phyloP scores from a whole-genome alignment of 2,113 vertebrate species.

The Procapra przewalskii region DNA sequence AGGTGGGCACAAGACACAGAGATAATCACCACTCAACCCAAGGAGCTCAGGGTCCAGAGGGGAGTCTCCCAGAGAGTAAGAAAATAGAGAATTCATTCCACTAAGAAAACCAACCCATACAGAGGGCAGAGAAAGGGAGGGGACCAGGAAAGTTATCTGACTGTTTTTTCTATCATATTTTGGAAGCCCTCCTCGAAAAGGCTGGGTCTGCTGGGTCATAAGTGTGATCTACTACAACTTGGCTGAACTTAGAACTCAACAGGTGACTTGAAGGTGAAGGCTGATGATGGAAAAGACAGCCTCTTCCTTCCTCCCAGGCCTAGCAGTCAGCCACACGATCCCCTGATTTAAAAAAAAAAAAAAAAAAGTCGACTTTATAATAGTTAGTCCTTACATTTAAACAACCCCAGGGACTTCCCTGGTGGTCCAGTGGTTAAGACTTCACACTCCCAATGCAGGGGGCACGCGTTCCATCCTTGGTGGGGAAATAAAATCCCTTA shows the following conservation, averaged over 20 bases:
- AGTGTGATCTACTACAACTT: constrained; percentile 10
- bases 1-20: not conserved
- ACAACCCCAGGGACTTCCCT: not conserved
- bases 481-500: not conserved
- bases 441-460: not conserved
- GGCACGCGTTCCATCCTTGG: not conserved
- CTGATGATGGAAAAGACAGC: constrained; percentile 3
- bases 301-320: constrained; percentile 35
- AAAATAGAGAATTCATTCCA: not conserved
- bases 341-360: not conserved
- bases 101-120: not conserved
- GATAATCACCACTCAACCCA: not conserved
- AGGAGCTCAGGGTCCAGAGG: not conserved
- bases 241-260: constrained; percentile 52
- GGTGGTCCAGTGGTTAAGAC: not conserved
- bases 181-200: not conserved
- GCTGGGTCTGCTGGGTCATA: not conserved
- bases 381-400: not conserved
- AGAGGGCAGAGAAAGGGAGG: not conserved
- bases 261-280: constrained; percentile 59
- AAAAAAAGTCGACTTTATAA: not conserved
- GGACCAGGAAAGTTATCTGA: not conserved
- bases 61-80: not conserved
- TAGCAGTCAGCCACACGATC: not conserved
- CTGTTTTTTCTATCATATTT: not conserved